A percentile compares a stretch with the other conserved stretches of the same genome.
Conservation (phyloP, 37 sponge, comb jelly and placozoan genomes). For the Lycopodina hypogea region DNA sequence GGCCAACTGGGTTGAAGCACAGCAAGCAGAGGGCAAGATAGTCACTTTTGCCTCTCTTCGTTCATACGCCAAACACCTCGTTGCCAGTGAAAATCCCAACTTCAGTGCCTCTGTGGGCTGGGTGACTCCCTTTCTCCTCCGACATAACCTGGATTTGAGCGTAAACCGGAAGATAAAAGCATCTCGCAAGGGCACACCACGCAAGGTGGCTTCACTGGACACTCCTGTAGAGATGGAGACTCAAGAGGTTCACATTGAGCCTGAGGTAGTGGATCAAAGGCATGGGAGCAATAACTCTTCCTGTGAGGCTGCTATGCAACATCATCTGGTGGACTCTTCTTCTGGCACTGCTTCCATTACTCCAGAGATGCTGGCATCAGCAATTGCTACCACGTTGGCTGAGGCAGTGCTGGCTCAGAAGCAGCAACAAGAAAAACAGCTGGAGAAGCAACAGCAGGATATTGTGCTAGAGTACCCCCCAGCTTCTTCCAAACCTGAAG, state of each 20-base stretch:
- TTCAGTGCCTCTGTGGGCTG: conserved; percentile 88
- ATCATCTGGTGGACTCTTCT: neutral
- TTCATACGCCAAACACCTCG: conserved; percentile 57
- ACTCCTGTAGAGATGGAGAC: neutral
- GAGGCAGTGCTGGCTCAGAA: conserved; percentile 5
- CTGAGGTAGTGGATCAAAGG: neutral
- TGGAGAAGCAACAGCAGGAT: conserved; percentile 35
- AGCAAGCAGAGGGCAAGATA: conserved; percentile 63
- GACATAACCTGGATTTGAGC: conserved; percentile 66
- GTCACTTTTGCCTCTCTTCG: conserved; percentile 77
- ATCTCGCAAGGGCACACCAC: conserved; percentile 12
- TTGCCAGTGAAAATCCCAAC: conserved; percentile 68
- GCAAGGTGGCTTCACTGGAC: conserved; percentile 1
- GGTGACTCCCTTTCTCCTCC: conserved; percentile 71
- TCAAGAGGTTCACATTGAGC: neutral
- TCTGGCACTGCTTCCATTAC: neutral
- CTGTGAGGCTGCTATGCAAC: neutral
- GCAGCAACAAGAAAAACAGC: conserved; percentile 36
- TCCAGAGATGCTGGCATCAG: conserved; percentile 20
- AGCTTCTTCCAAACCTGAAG: conserved; percentile 35
- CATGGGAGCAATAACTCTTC: neutral
- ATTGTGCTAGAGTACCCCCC: conserved; percentile 56
- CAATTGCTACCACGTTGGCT: conserved; percentile 8
- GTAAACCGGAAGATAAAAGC: conserved; percentile 33
- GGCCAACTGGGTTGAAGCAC: conserved; percentile 73